Conservation (phyloP, 2,113 vertebrate species). For the Protobothrops mucrosquamatus region DNA sequence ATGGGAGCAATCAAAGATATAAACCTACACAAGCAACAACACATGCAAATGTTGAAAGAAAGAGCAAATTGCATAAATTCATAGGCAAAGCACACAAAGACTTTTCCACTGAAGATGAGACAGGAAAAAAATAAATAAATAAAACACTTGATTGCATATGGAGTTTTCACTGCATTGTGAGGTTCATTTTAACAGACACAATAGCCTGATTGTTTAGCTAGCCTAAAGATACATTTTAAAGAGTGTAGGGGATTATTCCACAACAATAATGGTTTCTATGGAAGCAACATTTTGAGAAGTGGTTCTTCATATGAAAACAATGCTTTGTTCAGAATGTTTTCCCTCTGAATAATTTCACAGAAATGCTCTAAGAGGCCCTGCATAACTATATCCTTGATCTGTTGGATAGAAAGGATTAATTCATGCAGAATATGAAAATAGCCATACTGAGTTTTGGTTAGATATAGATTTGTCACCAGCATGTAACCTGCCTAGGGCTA, state of each 20-base stretch:
- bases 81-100: not conserved
- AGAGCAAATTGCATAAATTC: not conserved
- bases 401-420: not conserved
- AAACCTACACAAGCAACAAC: not conserved
- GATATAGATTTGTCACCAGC: not conserved
- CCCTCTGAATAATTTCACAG: not conserved
- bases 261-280: not conserved
- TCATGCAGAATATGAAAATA: not conserved
- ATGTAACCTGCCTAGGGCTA: not conserved
- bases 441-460: not conserved
- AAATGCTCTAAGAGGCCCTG: not conserved
- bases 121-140: not conserved
- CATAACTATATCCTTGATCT: not conserved
- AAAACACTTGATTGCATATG: not conserved
- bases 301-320: not conserved
- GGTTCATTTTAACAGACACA: not conserved
- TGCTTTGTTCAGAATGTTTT: not conserved
- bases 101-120: not conserved
- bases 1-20: not conserved
- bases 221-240: slow-evolving; percentile 1
- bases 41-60: not conserved
- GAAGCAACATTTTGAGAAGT: not conserved
- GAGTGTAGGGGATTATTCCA: not conserved
- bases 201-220: not conserved
- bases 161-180: not conserved